Conservation (phyloP, 2,888 invertebrate species). For the Petrolisthes cinctipes region DNA sequence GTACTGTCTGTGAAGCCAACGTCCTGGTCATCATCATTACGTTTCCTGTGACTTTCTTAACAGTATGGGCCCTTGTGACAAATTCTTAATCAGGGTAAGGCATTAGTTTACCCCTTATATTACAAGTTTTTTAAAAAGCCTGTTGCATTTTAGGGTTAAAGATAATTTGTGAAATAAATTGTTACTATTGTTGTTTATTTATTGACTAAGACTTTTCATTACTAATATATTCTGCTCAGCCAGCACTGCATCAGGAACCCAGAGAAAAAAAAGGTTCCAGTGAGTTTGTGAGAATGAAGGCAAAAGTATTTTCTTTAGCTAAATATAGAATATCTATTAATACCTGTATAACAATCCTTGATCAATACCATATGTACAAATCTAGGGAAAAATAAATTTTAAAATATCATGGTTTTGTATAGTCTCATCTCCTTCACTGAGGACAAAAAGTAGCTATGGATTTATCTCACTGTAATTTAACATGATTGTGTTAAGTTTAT, state of each 20-base stretch:
- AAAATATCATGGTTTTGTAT: conserved; percentile 24
- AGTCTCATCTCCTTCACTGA: not conserved
- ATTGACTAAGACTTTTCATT: no score
- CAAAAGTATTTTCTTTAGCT: conserved; percentile 6
- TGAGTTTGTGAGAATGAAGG: not conserved
- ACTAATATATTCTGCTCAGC: no score
- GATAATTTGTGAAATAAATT: no score
- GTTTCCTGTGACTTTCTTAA: no score
- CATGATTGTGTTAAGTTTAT: no score
- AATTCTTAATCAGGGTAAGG: not conserved
- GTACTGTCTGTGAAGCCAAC: no score
- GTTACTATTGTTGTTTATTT: no score
- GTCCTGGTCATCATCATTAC: no score
- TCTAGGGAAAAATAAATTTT: conserved; percentile 29
- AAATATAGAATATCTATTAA: conserved; percentile 10
- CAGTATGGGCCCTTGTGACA: no score
- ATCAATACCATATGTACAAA: conserved; percentile 39
- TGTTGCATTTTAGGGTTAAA: not conserved
- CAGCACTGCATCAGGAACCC: not conserved
- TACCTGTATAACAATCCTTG: conserved; percentile 4
- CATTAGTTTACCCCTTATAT: not conserved
- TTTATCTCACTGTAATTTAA: no score
- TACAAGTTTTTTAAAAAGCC: conserved; percentile 14
- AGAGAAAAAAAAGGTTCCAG: not conserved
- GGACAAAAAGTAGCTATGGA: no score